A percentile compares a stretch with the other conserved stretches of the same genome.
These are phyloP conservation scores for Metellina segmentata DNA, from an alignment of 2,888 invertebrate genomes.

Conservation along the genomic window DNA sequence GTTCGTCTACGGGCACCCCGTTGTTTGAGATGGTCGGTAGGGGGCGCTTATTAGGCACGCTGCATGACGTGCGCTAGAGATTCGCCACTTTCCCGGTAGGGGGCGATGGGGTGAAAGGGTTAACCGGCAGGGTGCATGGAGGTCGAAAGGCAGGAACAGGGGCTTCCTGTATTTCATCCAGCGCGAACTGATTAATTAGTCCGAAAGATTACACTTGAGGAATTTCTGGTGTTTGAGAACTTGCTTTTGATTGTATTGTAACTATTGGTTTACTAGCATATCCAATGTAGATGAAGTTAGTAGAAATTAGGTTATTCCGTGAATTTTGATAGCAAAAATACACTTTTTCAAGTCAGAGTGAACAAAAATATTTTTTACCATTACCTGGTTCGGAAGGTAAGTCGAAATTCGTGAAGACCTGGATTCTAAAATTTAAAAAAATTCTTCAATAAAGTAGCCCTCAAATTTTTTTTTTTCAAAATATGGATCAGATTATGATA, in stretches of 20 bases:
- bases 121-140: not conserved
- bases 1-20: slow-evolving; percentile 4
- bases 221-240: not conserved
- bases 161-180: not conserved
- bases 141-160: slow-evolving; percentile 47
- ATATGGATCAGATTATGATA: too few species aligned
- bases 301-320: too few species aligned
- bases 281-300: too few species aligned
- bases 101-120: slow-evolving; percentile 42
- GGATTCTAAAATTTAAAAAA: too few species aligned
- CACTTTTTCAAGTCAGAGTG: too few species aligned
- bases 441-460: too few species aligned
- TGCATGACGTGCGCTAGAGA: slow-evolving; percentile 24
- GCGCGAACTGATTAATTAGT: not conserved
- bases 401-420: too few species aligned
- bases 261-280: too few species aligned
- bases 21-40: not conserved
- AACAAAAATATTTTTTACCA: too few species aligned
- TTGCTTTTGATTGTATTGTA: not conserved
- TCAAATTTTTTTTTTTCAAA: too few species aligned
- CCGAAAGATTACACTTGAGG: not conserved
- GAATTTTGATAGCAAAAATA: too few species aligned
- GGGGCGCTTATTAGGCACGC: slow-evolving; percentile 54
- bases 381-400: too few species aligned
- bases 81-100: slow-evolving; percentile 24